phyloP scores from a whole-genome alignment of 1,140 invertebrate genomes.

The Sminthurides bifidus region DNA sequence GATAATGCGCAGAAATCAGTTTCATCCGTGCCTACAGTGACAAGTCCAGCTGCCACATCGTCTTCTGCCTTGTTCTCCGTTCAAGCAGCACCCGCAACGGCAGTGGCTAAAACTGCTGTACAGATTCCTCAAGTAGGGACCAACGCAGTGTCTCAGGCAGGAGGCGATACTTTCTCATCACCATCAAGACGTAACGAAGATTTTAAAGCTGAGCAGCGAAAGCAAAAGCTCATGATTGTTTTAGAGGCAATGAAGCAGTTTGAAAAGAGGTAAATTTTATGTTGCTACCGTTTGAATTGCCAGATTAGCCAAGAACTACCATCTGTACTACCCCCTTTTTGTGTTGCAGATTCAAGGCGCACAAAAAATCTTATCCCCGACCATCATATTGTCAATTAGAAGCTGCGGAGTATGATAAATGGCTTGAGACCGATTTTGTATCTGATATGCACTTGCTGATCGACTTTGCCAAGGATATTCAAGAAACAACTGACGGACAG shows the following conservation, averaged over 20 bases:
- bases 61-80: too few species aligned
- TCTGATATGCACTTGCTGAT: neutral
- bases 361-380: neutral
- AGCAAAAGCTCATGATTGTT: neutral
- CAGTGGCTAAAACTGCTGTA: neutral
- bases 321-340: neutral
- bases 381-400: neutral
- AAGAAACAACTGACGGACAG: slow-evolving; percentile 1
- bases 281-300: neutral
- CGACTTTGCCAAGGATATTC: slow-evolving; percentile 2
- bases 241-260: neutral
- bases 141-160: neutral
- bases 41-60: too few species aligned
- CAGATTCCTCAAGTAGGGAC: neutral
- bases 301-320: neutral
- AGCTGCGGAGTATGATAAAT: neutral
- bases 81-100: neutral
- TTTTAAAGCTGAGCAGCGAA: neutral
- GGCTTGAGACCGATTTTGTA: neutral
- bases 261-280: neutral
- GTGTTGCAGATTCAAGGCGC: neutral
- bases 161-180: neutral
- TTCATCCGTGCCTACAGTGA: too few species aligned
- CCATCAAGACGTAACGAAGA: neutral
- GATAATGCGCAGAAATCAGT: too few species aligned